Evolutionary conservation across 2,797 vertebrate genomes (phyloP), one percentile per base, ranked within the genome.

Genomic region (Phyllotis vaccarum): DNA sequence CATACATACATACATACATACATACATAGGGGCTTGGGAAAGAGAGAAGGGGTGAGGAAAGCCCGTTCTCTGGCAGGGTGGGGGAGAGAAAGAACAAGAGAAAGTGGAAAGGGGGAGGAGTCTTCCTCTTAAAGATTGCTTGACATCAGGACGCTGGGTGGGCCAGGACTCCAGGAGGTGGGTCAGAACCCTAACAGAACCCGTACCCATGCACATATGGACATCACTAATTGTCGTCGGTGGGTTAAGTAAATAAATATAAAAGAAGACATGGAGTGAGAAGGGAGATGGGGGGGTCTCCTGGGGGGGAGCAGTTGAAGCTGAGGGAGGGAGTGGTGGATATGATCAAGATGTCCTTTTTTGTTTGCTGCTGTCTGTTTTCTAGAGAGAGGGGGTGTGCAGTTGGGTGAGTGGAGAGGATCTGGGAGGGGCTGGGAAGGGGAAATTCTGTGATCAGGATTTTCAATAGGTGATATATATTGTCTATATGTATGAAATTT

Each of bases 231-330:
- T 37, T 86, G 60, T 46, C 62, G 62, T 86, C 64, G 2, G 21
- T 68, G 62, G 19, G 46, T 68, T n/a, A 52, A 86, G 68, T 49
- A 49, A 49, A 85, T 68, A 68, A 68, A 52, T 37, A 17, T 52
- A 2, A 64, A n/a, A n/a, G 46, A 68, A 31, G 13, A 16, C 83
- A 52, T 56, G 24, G 64, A 27, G 34, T 86, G 8, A 3, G 31
- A 16, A 86, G 62, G 6, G 21, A 1, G 21, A 21, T 0, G 78
- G 22, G n/a, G 14, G 7, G 10, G 1, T 17, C 21, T 24, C 52
- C 60, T 66, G 9, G 6, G 31, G 31, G 2, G 11, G n/a, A n/a
- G n/a, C n/a, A 22, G 0, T 11, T 5, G 11, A 11, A 21, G 17
- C 17, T 1, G 2, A 9, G 27, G 8, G 27, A 54, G 49, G 11